A percentile compares a stretch with the other conserved stretches of the same genome.
Evolutionary conservation across 1,140 invertebrate genomes (phyloP).

Genomic region (Nylanderia fulva): DNA sequence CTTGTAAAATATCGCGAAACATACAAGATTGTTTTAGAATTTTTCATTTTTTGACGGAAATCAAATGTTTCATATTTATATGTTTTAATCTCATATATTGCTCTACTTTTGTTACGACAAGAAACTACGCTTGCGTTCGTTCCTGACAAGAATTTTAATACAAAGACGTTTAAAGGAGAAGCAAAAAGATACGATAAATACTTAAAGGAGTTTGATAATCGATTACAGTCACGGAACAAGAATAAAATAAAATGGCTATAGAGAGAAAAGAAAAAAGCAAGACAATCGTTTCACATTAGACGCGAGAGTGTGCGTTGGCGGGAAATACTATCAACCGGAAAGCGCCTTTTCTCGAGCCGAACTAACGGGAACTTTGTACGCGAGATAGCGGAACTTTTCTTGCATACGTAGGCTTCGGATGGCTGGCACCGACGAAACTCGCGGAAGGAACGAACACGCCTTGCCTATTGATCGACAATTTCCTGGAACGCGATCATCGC

Average conservation of each 20-base stretch:
- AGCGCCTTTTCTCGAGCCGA: slow-evolving; percentile 13
- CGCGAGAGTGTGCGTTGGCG: slow-evolving; percentile 4
- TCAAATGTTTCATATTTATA: neutral
- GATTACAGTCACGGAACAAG: slow-evolving; percentile 28
- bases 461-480: slow-evolving; percentile 50
- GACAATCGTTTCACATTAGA: neutral
- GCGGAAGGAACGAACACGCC: slow-evolving; percentile 4
- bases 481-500: slow-evolving; percentile 63
- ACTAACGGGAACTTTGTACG: slow-evolving; percentile 37
- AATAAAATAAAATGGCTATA: slow-evolving; percentile 15
- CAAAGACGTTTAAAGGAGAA: slow-evolving; percentile 17
- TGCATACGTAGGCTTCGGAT: slow-evolving; percentile 16
- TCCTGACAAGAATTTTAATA: slow-evolving; percentile 31
- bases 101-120: neutral
- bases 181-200: slow-evolving; percentile 46
- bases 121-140: neutral
- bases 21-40: neutral
- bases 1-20: neutral
- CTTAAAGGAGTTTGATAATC: slow-evolving; percentile 66
- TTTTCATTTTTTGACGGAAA: no score
- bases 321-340: neutral
- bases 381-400: slow-evolving; percentile 17
- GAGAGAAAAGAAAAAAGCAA: neutral
- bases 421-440: slow-evolving; percentile 11
- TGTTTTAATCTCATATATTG: neutral